Conservation (phyloP, 2,888 invertebrate species). For the Shargacucullia verbasci region DNA sequence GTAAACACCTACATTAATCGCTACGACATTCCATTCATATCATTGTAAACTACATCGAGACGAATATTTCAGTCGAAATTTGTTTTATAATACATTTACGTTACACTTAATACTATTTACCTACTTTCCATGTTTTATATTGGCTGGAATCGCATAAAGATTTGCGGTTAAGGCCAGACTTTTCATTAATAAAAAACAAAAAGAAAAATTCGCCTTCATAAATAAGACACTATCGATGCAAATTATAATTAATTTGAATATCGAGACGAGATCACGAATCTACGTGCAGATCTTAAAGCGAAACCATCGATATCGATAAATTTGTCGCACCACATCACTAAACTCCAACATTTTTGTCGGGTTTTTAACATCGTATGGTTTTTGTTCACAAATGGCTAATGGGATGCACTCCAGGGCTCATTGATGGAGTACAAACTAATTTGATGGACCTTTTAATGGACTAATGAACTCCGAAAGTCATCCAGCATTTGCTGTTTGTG, state of each 20-base stretch:
- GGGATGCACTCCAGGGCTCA: conserved; percentile 38
- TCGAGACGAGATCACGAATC: conserved; percentile 66
- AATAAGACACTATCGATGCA: conserved; percentile 74
- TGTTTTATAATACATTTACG: conserved; percentile 83
- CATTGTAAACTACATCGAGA: conserved; percentile 86
- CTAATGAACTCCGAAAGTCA: conserved; percentile 30
- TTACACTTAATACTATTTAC: conserved; percentile 75
- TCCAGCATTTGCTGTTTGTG: conserved; percentile 36
- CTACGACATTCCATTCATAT: conserved; percentile 83
- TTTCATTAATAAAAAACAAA: conserved; percentile 58
- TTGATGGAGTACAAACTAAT: conserved; percentile 46
- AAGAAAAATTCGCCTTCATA: conserved; percentile 58
- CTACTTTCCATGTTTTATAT: conserved; percentile 74
- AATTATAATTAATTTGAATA: conserved; percentile 66
- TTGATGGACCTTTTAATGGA: conserved; percentile 49
- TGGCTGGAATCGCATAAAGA: conserved; percentile 84
- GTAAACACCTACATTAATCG: conserved; percentile 83
- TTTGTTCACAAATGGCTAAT: conserved; percentile 39
- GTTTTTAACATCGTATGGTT: conserved; percentile 19
- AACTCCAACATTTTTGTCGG: conserved; percentile 24
- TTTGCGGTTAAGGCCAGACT: conserved; percentile 81
- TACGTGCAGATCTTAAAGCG: conserved; percentile 71
- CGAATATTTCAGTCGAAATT: conserved; percentile 87
- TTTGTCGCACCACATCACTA: conserved; percentile 64
- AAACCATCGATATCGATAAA: conserved; percentile 67